These are phyloP conservation scores for Gouania willdenowi DNA, from an alignment of 2,797 vertebrate genomes.

Conservation along the genomic window DNA sequence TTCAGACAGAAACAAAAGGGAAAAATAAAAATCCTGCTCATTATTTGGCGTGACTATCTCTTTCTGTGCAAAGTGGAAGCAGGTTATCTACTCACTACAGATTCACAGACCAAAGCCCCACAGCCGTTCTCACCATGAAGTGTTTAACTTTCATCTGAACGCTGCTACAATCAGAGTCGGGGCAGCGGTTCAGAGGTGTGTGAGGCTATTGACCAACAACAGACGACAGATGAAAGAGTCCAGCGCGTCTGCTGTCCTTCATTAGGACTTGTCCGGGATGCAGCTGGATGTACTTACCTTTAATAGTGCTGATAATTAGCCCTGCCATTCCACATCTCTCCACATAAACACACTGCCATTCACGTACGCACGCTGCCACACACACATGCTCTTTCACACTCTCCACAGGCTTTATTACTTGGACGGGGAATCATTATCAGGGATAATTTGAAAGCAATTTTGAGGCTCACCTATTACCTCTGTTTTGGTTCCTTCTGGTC, in stretches of 20 bases:
- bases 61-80: too few species aligned
- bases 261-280: constrained; percentile 69
- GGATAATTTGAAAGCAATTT: constrained; percentile 83
- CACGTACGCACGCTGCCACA: constrained; percentile 22
- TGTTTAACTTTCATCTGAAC: constrained; percentile 19
- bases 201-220: constrained; percentile 62
- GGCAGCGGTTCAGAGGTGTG: constrained; percentile 40
- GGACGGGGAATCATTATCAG: constrained; percentile 76
- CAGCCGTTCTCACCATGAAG: not conserved
- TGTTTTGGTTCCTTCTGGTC: constrained; percentile 82
- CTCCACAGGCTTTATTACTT: constrained; percentile 65
- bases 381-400: constrained; percentile 21
- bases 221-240: constrained; percentile 73
- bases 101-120: too few species aligned
- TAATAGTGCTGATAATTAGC: constrained; percentile 80
- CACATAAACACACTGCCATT: constrained; percentile 72
- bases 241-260: constrained; percentile 70
- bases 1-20: too few species aligned
- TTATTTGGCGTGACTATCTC: too few species aligned
- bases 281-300: constrained; percentile 81
- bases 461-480: constrained; percentile 79
- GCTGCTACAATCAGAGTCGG: constrained; percentile 6
- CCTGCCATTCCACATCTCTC: constrained; percentile 67
- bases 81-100: too few species aligned
- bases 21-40: too few species aligned